Base-by-base conservation (phyloP, 2,888 invertebrate genomes). In the Mimachlamys varia region DNA sequence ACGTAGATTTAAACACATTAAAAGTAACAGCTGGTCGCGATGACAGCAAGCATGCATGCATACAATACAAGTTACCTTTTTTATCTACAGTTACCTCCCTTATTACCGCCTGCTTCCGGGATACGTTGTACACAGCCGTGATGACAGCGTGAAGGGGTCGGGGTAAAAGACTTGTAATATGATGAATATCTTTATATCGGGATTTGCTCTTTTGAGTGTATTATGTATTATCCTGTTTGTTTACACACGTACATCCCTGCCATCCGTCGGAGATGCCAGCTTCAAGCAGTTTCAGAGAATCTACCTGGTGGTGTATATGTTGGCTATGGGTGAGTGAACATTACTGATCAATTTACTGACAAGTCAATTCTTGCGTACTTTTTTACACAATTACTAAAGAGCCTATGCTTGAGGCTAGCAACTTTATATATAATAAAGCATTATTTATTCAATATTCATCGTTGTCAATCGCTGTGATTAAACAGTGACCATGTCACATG, bases 271-370 rank as follows among this genome's bases (percentile, higher is more conserved):
- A 53, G 97, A 97, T 95, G 94, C 95, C 0, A 94, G 94, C 33
- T 97, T 97, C 93, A 94, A 94, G 88, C 92, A 93, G 37, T 97
- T 97, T 93, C 97, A 97, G 94, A 94, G 96, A 58, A 96, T 96
- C n/a, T 97, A 97, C 93, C 94, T 97, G 90, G 92, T 96, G 38
- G 97, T 97, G 19, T 97, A 97, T 92, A 92, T 97, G 90, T 95
- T 97, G 91, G 97, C 97, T 17, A 97, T 97, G 95, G 97, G 97
- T 97, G 93, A 94, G 94, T 93, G 88, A 19, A 89, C 87, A 55
- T 19, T 33, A 19, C 50, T 27, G 37, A 38, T 19, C 19, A 44
- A 27, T 37, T 27, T 38, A 49, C 37, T 62, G 58, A 22, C 27
- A 27, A 22, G 17, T 87, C 87, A 15, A 50, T 49, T 89, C 22